Conservation (phyloP, 2,888 invertebrate genomes). For the Eupithecia pulchellata region DNA sequence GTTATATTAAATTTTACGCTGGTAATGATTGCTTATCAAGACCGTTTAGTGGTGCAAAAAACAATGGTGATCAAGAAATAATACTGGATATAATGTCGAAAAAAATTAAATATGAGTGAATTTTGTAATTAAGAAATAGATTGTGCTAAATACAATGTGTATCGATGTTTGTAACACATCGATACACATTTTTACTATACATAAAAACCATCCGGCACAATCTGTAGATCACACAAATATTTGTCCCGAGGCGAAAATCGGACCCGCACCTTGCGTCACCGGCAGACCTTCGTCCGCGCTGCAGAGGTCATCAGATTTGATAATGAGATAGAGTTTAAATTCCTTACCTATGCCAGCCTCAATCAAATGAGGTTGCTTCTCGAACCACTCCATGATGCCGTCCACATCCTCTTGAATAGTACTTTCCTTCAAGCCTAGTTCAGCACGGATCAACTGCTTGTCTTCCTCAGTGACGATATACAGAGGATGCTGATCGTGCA, state of each 20-base stretch:
- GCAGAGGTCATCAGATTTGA: neutral
- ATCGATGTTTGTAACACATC: too few relatives aligned
- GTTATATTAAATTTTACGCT: too few relatives aligned
- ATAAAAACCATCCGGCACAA: too few relatives aligned
- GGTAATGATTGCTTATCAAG: too few relatives aligned
- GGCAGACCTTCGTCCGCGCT: neutral
- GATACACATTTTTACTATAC: too few relatives aligned
- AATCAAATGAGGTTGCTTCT: conserved; percentile 69
- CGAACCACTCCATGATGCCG: conserved; percentile 69
- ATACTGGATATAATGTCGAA: too few relatives aligned
- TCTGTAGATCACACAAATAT: neutral
- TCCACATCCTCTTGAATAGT: conserved; percentile 68
- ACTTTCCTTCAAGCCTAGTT: conserved; percentile 63
- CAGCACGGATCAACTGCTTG: conserved; percentile 59
- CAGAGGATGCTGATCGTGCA: conserved; percentile 56
- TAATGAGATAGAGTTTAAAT: neutral
- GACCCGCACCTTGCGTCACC: neutral
- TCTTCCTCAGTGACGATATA: conserved; percentile 60
- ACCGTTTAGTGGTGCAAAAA: too few relatives aligned
- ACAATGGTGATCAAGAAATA: too few relatives aligned
- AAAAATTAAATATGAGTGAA: too few relatives aligned
- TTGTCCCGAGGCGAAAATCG: neutral
- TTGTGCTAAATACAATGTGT: too few relatives aligned
- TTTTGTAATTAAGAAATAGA: too few relatives aligned
- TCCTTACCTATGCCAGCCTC: conserved; percentile 67